Conservation (phyloP, 2,113 vertebrate species). For the Pelobates fuscus region DNA sequence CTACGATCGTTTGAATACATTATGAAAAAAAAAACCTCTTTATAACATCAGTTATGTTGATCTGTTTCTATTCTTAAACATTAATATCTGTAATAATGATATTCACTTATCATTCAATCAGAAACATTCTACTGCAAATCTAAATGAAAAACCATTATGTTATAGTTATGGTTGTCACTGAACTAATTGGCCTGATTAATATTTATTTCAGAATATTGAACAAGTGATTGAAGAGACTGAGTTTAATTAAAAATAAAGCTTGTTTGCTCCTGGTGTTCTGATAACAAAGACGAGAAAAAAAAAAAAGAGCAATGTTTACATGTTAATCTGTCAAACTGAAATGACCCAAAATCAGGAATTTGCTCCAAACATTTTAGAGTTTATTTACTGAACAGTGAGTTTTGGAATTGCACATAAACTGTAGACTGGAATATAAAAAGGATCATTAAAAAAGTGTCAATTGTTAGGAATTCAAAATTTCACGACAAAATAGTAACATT, state of each 20-base stretch:
- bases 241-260: slow-evolving; percentile 11
- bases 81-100: not conserved
- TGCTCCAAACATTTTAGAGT: too few species aligned
- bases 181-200: slow-evolving; percentile 15
- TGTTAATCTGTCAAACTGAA: too few species aligned
- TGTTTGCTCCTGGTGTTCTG: not conserved
- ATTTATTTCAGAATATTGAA: not conserved
- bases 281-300: not conserved
- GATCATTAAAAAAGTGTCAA: too few species aligned
- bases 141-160: not conserved
- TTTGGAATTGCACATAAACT: too few species aligned
- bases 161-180: slow-evolving; percentile 7
- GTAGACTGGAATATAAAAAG: too few species aligned
- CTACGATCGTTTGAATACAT: slow-evolving; percentile 3
- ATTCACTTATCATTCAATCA: not conserved
- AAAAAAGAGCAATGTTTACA: too few species aligned
- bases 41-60: not conserved
- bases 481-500: too few species aligned
- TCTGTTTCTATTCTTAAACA: not conserved
- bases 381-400: too few species aligned
- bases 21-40: not conserved
- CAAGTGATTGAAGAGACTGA: not conserved
- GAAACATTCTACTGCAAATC: not conserved
- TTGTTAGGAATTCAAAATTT: too few species aligned
- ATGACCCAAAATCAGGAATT: too few species aligned